phyloP scores from a whole-genome alignment of 2,797 vertebrate species.

The Chaetodon trifasciatus region DNA sequence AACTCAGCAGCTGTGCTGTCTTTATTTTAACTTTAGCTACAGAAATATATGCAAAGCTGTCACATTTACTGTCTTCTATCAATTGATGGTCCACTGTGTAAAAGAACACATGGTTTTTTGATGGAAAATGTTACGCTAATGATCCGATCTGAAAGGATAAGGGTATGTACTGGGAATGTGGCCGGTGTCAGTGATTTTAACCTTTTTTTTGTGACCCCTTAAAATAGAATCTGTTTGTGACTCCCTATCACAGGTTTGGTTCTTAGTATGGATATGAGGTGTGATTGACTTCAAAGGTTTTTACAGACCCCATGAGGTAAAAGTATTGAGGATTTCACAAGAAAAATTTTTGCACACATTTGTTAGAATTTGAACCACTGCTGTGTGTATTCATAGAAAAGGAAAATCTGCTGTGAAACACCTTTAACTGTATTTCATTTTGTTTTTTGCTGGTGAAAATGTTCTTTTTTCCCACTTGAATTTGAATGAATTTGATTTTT shows the following conservation, averaged over 20 bases:
- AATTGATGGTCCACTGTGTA: background rate
- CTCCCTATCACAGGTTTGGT: background rate
- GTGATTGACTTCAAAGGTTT: background rate
- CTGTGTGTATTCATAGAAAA: background rate
- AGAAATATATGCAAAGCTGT: background rate
- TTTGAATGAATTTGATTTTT: background rate
- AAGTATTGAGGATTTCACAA: background rate
- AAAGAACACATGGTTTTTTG: background rate
- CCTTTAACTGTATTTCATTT: background rate
- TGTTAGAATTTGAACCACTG: background rate
- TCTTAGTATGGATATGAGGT: background rate
- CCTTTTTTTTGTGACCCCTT: background rate
- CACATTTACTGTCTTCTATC: background rate
- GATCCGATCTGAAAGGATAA: background rate
- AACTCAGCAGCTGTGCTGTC: conserved; percentile 21
- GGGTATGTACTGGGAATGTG: background rate
- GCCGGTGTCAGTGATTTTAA: background rate
- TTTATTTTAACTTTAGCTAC: conserved; percentile 11
- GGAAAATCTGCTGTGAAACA: background rate
- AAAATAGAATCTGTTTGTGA: background rate
- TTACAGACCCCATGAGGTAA: background rate
- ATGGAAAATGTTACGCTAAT: background rate
- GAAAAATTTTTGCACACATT: background rate
- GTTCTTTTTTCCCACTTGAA: fast-evolving
- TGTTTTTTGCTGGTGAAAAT: background rate